These are phyloP conservation scores for Morpho achilles DNA, from an alignment of 2,888 invertebrate species.

Conservation along the genomic window DNA sequence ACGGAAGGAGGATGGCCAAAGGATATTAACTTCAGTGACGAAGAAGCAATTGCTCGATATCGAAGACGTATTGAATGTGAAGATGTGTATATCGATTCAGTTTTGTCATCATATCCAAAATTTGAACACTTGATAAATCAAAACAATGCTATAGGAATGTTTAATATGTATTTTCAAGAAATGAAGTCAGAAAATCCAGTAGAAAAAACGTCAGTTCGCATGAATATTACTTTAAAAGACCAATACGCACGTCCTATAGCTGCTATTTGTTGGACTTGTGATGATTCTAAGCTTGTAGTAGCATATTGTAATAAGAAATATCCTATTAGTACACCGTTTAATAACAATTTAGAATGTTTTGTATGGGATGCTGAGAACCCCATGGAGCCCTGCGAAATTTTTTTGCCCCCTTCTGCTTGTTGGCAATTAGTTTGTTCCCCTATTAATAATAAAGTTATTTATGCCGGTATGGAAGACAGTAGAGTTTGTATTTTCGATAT, in stretches of 20 bases:
- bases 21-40: conserved; percentile 80
- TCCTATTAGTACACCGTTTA: conserved; percentile 31
- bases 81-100: conserved; percentile 82
- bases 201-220: conserved; percentile 69
- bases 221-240: conserved; percentile 83
- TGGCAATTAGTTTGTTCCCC: conserved; percentile 50
- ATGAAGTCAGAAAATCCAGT: conserved; percentile 61
- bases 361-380: conserved; percentile 81
- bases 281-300: conserved; percentile 81
- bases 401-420: conserved; percentile 43
- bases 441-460: conserved; percentile 35
- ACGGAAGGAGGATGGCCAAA: conserved; percentile 91
- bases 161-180: conserved; percentile 83
- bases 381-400: conserved; percentile 30
- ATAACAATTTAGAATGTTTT: conserved; percentile 73
- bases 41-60: conserved; percentile 84
- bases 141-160: conserved; percentile 88
- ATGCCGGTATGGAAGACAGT: conserved; percentile 50
- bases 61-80: conserved; percentile 88
- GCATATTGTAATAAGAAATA: conserved; percentile 72
- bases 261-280: conserved; percentile 83
- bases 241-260: conserved; percentile 61
- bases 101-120: conserved; percentile 68
- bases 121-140: conserved; percentile 83
- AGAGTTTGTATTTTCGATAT: conserved; percentile 83